A percentile compares a stretch with the other conserved stretches of the same genome.
phyloP scores from a whole-genome alignment of 2,113 vertebrate species.

The Osmerus mordax region DNA sequence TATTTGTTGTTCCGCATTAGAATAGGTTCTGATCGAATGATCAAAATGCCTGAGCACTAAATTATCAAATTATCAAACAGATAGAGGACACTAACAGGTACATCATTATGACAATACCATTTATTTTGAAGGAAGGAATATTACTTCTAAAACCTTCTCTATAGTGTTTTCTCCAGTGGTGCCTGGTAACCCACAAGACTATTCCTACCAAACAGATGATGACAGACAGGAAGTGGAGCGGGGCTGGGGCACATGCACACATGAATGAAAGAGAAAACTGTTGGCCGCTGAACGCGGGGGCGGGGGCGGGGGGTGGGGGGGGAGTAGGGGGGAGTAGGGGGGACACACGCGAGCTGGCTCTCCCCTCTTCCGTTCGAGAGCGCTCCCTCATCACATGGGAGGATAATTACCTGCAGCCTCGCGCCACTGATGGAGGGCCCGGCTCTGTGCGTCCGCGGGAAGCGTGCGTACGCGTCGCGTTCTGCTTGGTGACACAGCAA shows the following conservation, averaged over 20 bases:
- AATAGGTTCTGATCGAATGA: no score
- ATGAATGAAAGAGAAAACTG: slow-evolving; percentile 6
- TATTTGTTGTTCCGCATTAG: no score
- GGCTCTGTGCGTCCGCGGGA: slow-evolving; percentile 45
- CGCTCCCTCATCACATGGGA: slow-evolving; percentile 42
- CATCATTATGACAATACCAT: no score
- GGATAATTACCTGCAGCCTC: slow-evolving; percentile 63
- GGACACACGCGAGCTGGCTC: slow-evolving; percentile 42
- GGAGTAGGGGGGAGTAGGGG: slow-evolving; percentile 15
- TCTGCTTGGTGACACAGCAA: slow-evolving; percentile 72
- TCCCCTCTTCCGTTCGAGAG: neutral
- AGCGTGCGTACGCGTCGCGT: slow-evolving; percentile 51
- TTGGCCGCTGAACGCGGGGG: neutral
- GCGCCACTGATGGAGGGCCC: slow-evolving; percentile 45
- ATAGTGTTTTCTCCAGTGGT: neutral
- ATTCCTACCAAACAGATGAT: slow-evolving; percentile 20
- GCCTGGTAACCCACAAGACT: neutral
- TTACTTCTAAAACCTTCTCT: no score
- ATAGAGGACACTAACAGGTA: no score
- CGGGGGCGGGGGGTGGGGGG: no score
- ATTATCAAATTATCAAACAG: no score
- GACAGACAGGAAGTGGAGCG: slow-evolving; percentile 22
- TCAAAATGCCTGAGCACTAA: no score
- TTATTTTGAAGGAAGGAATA: no score
- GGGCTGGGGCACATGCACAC: neutral